Evolutionary conservation across 2,888 invertebrate species (phyloP), one percentile per base, ranked within the genome.

Genomic region (Flabesymbios commensalis): DNA sequence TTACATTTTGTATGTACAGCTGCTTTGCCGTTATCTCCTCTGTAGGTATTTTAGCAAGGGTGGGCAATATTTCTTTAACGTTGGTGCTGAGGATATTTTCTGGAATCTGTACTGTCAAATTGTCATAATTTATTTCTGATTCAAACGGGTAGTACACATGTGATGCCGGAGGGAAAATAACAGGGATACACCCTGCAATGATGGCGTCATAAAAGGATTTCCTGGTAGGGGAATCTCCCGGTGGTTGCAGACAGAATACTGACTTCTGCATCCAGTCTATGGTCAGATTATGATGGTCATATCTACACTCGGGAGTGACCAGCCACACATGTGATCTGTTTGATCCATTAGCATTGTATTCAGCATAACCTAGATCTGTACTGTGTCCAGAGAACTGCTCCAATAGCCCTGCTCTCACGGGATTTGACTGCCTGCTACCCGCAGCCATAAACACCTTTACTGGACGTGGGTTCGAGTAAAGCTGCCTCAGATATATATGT

Each of bases 131-230:
- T n/a, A n/a, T n/a, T n/a, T n/a, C n/a, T n/a, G n/a, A n/a, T n/a
- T n/a, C n/a, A n/a, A n/a, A n/a, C n/a, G n/a, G n/a, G n/a, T n/a
- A n/a, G n/a, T n/a, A n/a, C n/a, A n/a, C n/a, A n/a, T n/a, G n/a
- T n/a, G n/a, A n/a, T n/a, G n/a, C n/a, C n/a, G n/a, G n/a, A 65
- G 14, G 28, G 49, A 68, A 68, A 2, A 69, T 54, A 19, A 77
- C 74, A 0, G 77, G 77, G 22, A 77, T 74, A 51, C 76, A 77
- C 2, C 76, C 76, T 60, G 72, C 72, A 14, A 76, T 60, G 36
- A 76, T 66, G 10, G 74, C 59, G 51, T 77, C 76, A 31, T 74
- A 77, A 54, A 76, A 73, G 5, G 74, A 76, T 63, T 77, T 77
- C 32, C 77, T 59, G 2, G 77, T 75, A 2, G 76, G 76, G 1